Evolutionary conservation across 1,140 invertebrate species (phyloP), one percentile per base, ranked within the genome.

Genomic region (Hylaeus volcanicus): DNA sequence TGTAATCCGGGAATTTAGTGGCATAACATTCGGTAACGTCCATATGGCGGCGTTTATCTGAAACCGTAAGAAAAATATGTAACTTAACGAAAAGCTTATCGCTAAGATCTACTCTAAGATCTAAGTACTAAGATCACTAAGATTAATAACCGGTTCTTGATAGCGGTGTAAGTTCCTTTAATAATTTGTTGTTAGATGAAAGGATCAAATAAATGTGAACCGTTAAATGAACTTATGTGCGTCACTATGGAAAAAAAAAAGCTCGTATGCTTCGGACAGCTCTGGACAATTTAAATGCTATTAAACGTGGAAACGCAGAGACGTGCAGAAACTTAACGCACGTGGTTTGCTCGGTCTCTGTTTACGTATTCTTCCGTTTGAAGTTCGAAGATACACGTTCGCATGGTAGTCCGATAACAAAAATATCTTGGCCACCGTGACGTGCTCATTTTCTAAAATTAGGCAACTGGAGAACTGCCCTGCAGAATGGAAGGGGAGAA

Each of bases 1-100:
- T 90, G 74, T 94, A 94, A 82, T 95, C 94, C 4, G 93, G 91
- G 66, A 92, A 91, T 73, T 92, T 90, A 1, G 91, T 94, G 5
- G 92, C 94, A 76, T 92, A 94, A n/a, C 89, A 89, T 37, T 92
- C 91, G 5, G 90, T 86, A 3, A 93, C 85, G 64, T 91, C 90
- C 86, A 95, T 95, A 65, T 92, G 86, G 15, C 90, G 88, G 11
- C 94, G 93, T 85, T 89, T 83, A 43, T 87, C 94, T 94, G 86
- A 8, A 89, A 74, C 88, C 11, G 79, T 8, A 83, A 77, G 65
- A 51, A 78, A 11, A 9, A 39, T n/a, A 48, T 0, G 63, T 74
- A 56, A 70, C 68, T 60, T 39, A 64, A n/a, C 66, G 56, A 71
- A 26, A 26, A 26, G 26, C 26, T 26, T 26, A 26, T 26, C 26